These are phyloP conservation scores for Melanotaenia nigrans DNA, from an alignment of 2,797 vertebrate genomes.

Conservation along the genomic window DNA sequence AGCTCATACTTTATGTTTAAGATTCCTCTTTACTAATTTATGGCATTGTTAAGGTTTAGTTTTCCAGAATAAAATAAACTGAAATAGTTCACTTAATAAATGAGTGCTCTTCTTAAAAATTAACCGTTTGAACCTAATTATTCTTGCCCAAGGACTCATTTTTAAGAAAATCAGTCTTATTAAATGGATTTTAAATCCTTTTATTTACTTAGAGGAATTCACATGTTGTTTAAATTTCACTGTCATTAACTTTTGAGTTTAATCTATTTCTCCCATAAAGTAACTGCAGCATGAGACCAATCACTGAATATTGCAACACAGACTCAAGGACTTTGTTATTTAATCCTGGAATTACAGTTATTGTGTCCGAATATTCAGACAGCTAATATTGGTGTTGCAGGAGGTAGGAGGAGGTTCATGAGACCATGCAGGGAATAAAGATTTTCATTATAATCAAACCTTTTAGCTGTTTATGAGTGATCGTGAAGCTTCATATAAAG, in stretches of 20 bases:
- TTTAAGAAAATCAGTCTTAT: not conserved
- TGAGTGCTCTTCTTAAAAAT: not conserved
- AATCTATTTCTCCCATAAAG: not conserved
- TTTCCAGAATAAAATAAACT: no score
- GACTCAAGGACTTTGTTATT: not conserved
- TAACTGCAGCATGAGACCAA: slow-evolving; percentile 2
- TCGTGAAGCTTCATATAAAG: no score
- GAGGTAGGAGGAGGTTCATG: not conserved
- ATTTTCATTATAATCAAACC: no score
- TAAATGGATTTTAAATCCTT: not conserved
- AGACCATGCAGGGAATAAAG: no score
- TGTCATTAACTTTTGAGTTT: not conserved
- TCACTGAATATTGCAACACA: slow-evolving; percentile 7
- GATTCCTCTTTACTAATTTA: not conserved
- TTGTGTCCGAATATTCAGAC: not conserved
- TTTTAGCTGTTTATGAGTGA: no score
- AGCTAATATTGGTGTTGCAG: not conserved
- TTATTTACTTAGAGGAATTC: not conserved
- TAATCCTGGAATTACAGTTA: not conserved
- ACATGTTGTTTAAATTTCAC: not conserved
- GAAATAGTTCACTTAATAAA: not conserved
- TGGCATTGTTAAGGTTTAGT: not conserved
- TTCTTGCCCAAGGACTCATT: not conserved
- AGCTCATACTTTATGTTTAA: not conserved
- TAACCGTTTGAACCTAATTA: not conserved